Evolutionary conservation across 2,113 vertebrate species (phyloP).

Genomic region (Chitala chitala): DNA sequence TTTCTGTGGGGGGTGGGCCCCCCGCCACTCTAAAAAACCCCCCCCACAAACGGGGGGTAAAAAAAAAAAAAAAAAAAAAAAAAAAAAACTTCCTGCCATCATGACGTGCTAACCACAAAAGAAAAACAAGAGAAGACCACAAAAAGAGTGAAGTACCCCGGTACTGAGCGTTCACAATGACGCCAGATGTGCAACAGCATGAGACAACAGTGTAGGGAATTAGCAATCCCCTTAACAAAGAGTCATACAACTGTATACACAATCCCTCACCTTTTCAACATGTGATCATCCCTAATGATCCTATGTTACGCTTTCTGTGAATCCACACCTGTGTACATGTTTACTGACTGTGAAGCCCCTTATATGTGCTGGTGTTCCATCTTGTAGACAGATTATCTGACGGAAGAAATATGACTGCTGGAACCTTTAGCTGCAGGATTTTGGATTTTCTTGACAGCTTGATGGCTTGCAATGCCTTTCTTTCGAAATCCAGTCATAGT

Average conservation of each 20-base stretch:
- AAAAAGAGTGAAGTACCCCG: too few relatives aligned
- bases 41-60: too few relatives aligned
- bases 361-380: too few relatives aligned
- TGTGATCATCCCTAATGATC: not conserved
- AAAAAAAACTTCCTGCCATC: too few relatives aligned
- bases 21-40: too few relatives aligned
- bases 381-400: not conserved
- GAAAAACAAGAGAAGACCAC: not conserved
- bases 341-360: too few relatives aligned
- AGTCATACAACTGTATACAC: not conserved
- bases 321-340: not conserved
- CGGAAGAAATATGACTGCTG: not conserved
- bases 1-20: too few relatives aligned
- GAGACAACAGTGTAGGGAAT: not conserved
- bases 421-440: not conserved
- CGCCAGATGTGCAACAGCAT: not conserved
- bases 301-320: not conserved
- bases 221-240: not conserved
- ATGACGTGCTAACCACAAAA: too few relatives aligned
- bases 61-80: too few relatives aligned
- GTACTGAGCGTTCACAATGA: too few relatives aligned
- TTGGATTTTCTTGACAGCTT: slow-evolving; percentile 3
- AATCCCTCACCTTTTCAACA: not conserved
- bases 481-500: not conserved
- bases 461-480: slow-evolving; percentile 1